Base-by-base conservation (phyloP, 2,113 vertebrate genomes). In the Hystrix cristata region DNA sequence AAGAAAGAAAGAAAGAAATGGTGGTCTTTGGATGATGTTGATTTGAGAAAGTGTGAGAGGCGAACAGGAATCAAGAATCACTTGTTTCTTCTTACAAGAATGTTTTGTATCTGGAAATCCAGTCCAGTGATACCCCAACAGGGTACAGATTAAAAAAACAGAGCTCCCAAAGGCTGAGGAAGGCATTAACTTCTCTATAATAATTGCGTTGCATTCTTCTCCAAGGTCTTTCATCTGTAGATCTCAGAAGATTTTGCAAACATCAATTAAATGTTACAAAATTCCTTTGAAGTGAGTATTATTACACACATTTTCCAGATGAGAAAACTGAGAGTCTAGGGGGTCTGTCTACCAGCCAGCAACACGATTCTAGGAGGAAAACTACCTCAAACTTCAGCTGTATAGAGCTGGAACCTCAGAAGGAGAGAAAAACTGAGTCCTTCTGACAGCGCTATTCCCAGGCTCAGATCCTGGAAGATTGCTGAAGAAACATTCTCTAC, bases 231-330 rank as follows among this genome's bases (percentile, higher is more conserved):
- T 97, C 95, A 98, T 97, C 98, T 97, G 38, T 48, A 94, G 82
- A 97, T 97, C 91, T 96, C 95, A 94, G 85, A 95, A 94, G 74
- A 34, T 62, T 94, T 96, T 94, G 60, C 88, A 97, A 96, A 91
- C 95, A 95, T 91, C 87, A 97, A 98, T 98, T 98, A 97, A 96
- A 82, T 84, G 46, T 97, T 97, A 86, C 90, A 97, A 97, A 84
- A 96, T 92, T 85, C n/a, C 85, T 97, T 97, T 98, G 96, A 96
- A 97, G 97, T 95, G 76, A 89, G 78, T 92, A 87, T 94, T 95
- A 95, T 95, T 91, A 78, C 9, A 89, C 65, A 87, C 81, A 94
- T 96, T 96, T 98, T 90, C 60, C 94, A 95, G 90, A 90, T 78
- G 34, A 96, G 86, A 95, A 97, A 95, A 93, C 31, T 53, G 86